A percentile compares a stretch with the other conserved stretches of the same genome.
These are phyloP conservation scores for Fabriciana adippe DNA, from an alignment of 2,888 invertebrate species.

Conservation along the genomic window DNA sequence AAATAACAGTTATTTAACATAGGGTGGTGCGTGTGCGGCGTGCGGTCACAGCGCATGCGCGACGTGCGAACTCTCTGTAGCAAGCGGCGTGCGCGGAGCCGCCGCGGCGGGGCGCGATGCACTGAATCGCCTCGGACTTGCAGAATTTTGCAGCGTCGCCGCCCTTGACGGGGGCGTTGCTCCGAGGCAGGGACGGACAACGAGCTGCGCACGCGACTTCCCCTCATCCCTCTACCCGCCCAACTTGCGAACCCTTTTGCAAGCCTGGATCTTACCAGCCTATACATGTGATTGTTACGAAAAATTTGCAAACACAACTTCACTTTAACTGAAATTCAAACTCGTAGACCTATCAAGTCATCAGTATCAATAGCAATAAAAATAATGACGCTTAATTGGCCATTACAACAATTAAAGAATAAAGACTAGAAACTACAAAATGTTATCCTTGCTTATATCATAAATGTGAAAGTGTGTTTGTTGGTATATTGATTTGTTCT, in stretches of 20 bases:
- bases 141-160: slow-evolving; percentile 82
- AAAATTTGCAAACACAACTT: neutral
- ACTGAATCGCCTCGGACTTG: slow-evolving; percentile 79
- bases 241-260: slow-evolving; percentile 47
- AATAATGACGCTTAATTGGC: no score
- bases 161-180: slow-evolving; percentile 83
- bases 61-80: slow-evolving; percentile 50
- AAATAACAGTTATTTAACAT: slow-evolving; percentile 79
- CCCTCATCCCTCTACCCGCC: slow-evolving; percentile 60
- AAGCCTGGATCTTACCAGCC: slow-evolving; percentile 26
- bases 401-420: no score
- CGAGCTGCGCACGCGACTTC: slow-evolving; percentile 78
- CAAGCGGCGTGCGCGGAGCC: slow-evolving; percentile 74
- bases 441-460: no score
- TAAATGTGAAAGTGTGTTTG: no score
- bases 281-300: slow-evolving; percentile 1
- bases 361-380: no score
- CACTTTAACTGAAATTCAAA: neutral
- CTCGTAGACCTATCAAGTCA: neutral
- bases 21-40: slow-evolving; percentile 62
- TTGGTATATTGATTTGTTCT: no score
- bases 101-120: slow-evolving; percentile 81
- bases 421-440: no score
- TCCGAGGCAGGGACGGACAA: slow-evolving; percentile 79
- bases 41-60: slow-evolving; percentile 61